Evolutionary conservation across 30 jellyfish, hydroid and myxozoan genomes (phyloP).

Genomic region (Hydra vulgaris): DNA sequence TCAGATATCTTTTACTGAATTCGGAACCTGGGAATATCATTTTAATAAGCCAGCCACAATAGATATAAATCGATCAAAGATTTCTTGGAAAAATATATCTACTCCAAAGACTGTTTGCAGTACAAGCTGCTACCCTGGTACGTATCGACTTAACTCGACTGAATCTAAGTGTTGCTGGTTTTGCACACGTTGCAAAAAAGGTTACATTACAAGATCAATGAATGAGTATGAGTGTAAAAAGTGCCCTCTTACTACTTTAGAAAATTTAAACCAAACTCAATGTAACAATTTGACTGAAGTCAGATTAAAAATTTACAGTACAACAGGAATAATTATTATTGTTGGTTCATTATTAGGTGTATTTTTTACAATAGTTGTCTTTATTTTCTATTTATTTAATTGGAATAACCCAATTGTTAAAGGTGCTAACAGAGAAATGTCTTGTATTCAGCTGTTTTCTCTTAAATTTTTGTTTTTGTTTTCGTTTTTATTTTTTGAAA

Average conservation of each 20-base stretch:
- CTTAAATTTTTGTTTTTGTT: slow-evolving; percentile 28
- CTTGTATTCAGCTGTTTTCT: slow-evolving; percentile 38
- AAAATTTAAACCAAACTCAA: no score
- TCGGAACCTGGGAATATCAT: slow-evolving; percentile 42
- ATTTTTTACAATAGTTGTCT: slow-evolving; percentile 21
- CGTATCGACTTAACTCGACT: slow-evolving; percentile 29
- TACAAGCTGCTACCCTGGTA: slow-evolving; percentile 56
- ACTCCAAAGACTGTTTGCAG: slow-evolving; percentile 31
- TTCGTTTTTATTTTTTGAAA: slow-evolving; percentile 32
- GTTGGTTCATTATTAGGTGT: slow-evolving; percentile 27
- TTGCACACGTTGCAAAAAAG: slow-evolving; percentile 23
- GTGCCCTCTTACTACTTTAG: slow-evolving; percentile 30
- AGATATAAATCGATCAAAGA: no score
- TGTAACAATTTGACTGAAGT: no score
- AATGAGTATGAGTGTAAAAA: slow-evolving; percentile 28
- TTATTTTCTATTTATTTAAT: slow-evolving; percentile 24
- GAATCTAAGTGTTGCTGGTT: slow-evolving; percentile 74
- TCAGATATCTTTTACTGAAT: neutral
- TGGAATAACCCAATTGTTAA: slow-evolving; percentile 86
- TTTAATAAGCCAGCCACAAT: neutral
- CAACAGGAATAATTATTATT: slow-evolving; percentile 10
- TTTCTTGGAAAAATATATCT: neutral
- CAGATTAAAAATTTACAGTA: slow-evolving; percentile 14
- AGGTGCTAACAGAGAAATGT: slow-evolving; percentile 67
- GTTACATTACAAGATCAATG: neutral